A percentile compares a stretch with the other conserved stretches of the same genome.
Conservation (phyloP, 2,888 invertebrate genomes). For the Limnephilus lunatus region DNA sequence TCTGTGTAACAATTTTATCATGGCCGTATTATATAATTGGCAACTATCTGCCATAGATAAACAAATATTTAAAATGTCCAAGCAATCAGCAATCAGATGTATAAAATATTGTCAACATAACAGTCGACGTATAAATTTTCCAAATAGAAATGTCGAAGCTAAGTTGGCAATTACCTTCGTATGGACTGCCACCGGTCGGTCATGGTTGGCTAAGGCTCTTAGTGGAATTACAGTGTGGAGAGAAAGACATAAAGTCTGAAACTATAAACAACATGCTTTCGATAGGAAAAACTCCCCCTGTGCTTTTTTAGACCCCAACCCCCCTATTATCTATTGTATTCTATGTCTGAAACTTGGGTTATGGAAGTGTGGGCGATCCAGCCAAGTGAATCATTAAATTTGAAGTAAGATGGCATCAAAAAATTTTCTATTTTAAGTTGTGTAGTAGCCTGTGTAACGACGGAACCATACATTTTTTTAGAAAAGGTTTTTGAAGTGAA, state of each 20-base stretch:
- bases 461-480: too few relatives aligned
- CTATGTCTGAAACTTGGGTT: background rate
- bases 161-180: constrained; percentile 39
- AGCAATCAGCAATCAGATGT: background rate
- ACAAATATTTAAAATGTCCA: background rate
- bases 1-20: too few relatives aligned
- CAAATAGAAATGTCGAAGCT: background rate
- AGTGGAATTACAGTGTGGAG: constrained; percentile 44
- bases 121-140: constrained; percentile 9
- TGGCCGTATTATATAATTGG: too few relatives aligned
- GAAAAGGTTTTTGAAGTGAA: too few relatives aligned
- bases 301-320: constrained; percentile 29
- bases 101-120: background rate
- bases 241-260: constrained; percentile 39
- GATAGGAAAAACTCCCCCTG: constrained; percentile 49
- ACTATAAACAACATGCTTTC: constrained; percentile 52
- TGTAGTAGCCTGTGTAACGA: too few relatives aligned
- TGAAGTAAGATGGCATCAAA: too few relatives aligned
- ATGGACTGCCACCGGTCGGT: constrained; percentile 4
- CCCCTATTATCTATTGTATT: background rate
- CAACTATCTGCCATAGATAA: background rate
- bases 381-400: background rate
- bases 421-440: too few relatives aligned
- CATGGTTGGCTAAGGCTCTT: constrained; percentile 32
- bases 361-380: background rate